Conservation (phyloP, 2,888 invertebrate genomes). For the Melanchra persicariae region DNA sequence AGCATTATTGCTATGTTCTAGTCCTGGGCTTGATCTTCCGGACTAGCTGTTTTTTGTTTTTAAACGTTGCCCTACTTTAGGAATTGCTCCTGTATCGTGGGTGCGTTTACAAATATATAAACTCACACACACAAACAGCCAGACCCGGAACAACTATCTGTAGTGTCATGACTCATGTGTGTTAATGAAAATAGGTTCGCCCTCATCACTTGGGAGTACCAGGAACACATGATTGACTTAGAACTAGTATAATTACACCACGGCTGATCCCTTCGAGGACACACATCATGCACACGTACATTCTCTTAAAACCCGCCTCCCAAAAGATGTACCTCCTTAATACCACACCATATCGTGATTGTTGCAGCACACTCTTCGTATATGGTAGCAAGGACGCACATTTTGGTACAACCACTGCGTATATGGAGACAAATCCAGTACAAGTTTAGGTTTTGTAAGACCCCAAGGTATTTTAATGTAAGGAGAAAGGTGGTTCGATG, state of each 20-base stretch:
- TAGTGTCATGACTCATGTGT: too few relatives aligned
- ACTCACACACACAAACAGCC: too few relatives aligned
- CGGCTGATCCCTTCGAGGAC: neutral
- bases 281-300: neutral
- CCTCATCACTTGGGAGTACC: neutral
- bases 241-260: neutral
- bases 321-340: conserved; percentile 49
- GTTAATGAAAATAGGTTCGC: neutral
- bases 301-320: conserved; percentile 25
- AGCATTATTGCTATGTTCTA: too few relatives aligned
- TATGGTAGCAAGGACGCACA: conserved; percentile 62
- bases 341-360: conserved; percentile 43
- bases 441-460: conserved; percentile 64
- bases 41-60: too few relatives aligned
- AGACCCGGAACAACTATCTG: too few relatives aligned
- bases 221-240: neutral
- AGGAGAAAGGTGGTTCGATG: conserved; percentile 59
- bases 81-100: too few relatives aligned
- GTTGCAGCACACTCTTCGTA: conserved; percentile 43
- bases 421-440: conserved; percentile 59
- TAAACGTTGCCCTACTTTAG: too few relatives aligned
- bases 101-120: too few relatives aligned
- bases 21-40: too few relatives aligned
- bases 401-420: conserved; percentile 46
- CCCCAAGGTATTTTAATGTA: conserved; percentile 54